phyloP scores from a whole-genome alignment of 2,797 vertebrate genomes.

The Melanotaenia pygmaea region DNA sequence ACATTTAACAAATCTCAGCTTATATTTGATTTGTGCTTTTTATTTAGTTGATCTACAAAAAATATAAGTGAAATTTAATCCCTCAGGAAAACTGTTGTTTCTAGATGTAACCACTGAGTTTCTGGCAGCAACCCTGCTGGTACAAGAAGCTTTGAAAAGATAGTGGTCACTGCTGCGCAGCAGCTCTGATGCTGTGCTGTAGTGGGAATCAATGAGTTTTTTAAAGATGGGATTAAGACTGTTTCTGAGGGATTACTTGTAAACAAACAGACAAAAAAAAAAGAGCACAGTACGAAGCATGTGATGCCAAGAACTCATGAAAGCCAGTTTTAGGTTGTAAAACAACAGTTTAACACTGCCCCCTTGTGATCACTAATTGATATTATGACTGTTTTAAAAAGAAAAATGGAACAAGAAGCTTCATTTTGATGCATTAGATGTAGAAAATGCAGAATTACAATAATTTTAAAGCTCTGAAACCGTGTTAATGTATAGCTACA shows the following conservation, averaged over 20 bases:
- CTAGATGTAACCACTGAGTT: slow-evolving; percentile 18
- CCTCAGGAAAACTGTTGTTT: slow-evolving; percentile 48
- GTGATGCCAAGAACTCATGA: slow-evolving; percentile 27
- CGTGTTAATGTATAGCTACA: not conserved
- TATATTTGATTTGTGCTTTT: slow-evolving; percentile 67
- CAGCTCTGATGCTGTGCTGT: slow-evolving; percentile 44
- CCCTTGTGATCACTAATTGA: slow-evolving; percentile 68
- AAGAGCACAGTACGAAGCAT: slow-evolving; percentile 20
- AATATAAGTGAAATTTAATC: slow-evolving; percentile 60
- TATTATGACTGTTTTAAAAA: slow-evolving; percentile 8
- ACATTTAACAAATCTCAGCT: slow-evolving; percentile 49
- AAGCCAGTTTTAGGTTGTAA: slow-evolving; percentile 24
- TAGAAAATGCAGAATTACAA: not conserved
- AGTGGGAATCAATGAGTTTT: slow-evolving; percentile 46
- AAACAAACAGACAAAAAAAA: slow-evolving; percentile 39
- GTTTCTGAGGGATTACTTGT: slow-evolving; percentile 50
- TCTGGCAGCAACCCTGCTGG: slow-evolving; percentile 48
- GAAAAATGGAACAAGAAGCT: slow-evolving; percentile 14
- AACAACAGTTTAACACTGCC: slow-evolving; percentile 74
- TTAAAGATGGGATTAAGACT: slow-evolving; percentile 56
- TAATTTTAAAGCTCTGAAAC: not conserved
- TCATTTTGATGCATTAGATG: not conserved
- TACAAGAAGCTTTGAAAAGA: slow-evolving; percentile 45
- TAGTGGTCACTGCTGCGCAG: slow-evolving; percentile 44
- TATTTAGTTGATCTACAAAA: slow-evolving; percentile 51